Evolutionary conservation across 2,797 vertebrate genomes (phyloP), one percentile per base, ranked within the genome.

Genomic region (Sternotherus odoratus): DNA sequence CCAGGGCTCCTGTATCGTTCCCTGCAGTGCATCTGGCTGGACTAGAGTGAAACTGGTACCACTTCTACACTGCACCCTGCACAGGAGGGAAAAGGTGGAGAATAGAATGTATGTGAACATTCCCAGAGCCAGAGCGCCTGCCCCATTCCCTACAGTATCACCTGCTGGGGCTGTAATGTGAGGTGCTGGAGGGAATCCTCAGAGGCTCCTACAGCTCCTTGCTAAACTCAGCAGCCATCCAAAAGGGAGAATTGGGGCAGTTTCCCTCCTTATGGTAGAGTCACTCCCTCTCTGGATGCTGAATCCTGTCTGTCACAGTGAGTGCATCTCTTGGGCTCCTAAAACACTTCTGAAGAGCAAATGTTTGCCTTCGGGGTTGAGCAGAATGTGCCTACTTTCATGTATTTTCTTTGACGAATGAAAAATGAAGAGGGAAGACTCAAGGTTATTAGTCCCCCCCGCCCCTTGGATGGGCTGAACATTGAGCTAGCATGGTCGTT

Each of bases 21-120:
- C 8, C 9, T 8, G 26, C 8, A 17, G 24, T 16, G 26, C 72
- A 30, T 46, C 26, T 30, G 72, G 5, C 43, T 75, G 13, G 24
- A 48, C 72, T 48, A 75, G 72, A 26, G 79, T 90, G 51, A 77
- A 83, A n/a, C 74, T 85, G 82, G 30, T 82, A 36, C 85, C 2
- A 5, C 72, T 83, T 51, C 83, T 81, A 89, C 88, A 90, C 19
- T 46, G 83, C 91, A 86, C 87, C 81, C 92, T 82, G 88, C 6
- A 72, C 56, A 10, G 2, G 19, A 23, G 19, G n/a, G n/a, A 23
- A 39, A 36, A 39, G 66, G 66, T 51, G 79, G 48, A 57, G 8
- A 26, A 83, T 75, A 69, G n/a, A 74, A 26, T 28, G 4, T 1
- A 88, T 11, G 17, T 24, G 43, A 85, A 49, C 36, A 15, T 74